A percentile compares a stretch with the other conserved stretches of the same genome.
Evolutionary conservation across 2,797 vertebrate species (phyloP).

Genomic region (Liasis olivaceus): DNA sequence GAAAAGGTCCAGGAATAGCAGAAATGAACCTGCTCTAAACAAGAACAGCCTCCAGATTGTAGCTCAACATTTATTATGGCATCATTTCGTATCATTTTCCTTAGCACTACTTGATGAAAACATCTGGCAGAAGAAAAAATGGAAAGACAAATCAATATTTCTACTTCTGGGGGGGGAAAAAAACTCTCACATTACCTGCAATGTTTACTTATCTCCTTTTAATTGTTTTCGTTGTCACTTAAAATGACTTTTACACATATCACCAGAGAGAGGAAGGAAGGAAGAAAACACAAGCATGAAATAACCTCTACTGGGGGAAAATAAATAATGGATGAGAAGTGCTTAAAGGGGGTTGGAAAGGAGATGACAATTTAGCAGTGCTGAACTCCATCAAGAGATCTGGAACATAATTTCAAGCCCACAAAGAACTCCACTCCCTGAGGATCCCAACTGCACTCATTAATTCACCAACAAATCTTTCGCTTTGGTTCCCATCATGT

Average conservation of each 20-base stretch:
- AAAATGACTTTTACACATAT: not conserved
- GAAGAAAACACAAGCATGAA: not conserved
- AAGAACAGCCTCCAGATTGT: slow-evolving; percentile 19
- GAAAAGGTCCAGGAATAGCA: slow-evolving; percentile 6
- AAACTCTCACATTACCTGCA: not conserved
- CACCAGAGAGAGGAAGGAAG: not conserved
- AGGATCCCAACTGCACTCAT: not conserved
- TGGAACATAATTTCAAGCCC: not conserved
- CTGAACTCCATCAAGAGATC: not conserved
- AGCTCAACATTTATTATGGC: not conserved
- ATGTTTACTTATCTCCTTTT: not conserved
- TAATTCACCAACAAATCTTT: not conserved
- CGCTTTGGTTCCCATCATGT: not conserved
- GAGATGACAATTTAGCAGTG: not conserved
- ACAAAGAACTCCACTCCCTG: not conserved
- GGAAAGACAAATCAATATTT: not conserved
- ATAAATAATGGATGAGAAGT: not conserved
- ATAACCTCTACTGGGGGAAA: not conserved
- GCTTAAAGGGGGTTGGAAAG: not conserved
- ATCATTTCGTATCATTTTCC: not conserved
- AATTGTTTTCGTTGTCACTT: not conserved
- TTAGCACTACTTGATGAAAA: not conserved
- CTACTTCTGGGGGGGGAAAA: not conserved
- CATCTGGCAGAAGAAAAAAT: not conserved
- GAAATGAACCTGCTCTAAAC: slow-evolving; percentile 26